A percentile compares a stretch with the other conserved stretches of the same genome.
phyloP scores from a whole-genome alignment of 2,797 vertebrate species.

The Parauchenoglanis punctatus region DNA sequence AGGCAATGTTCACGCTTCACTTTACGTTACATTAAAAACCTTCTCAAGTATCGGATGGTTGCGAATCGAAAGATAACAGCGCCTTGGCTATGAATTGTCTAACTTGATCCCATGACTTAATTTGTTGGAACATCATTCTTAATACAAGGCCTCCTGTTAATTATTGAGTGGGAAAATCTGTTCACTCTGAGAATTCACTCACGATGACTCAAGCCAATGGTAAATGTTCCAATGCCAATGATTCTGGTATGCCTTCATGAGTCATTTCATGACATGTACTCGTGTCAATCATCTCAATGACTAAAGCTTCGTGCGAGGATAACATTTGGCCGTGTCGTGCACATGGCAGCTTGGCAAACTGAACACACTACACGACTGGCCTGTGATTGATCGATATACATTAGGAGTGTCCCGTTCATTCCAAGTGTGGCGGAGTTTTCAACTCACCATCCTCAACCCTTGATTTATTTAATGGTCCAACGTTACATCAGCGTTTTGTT shows the following conservation, averaged over 20 bases:
- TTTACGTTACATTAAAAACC: background rate
- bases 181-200: background rate
- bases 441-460: background rate
- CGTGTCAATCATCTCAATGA: slow-evolving; percentile 2
- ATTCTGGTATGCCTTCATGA: background rate
- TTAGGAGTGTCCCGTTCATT: background rate
- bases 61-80: too few relatives aligned
- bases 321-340: background rate
- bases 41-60: background rate
- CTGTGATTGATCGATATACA: background rate
- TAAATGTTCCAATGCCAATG: background rate
- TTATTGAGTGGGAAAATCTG: background rate
- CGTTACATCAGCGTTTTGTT: background rate
- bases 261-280: background rate
- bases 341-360: slow-evolving; percentile 4
- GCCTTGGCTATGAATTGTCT: background rate
- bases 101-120: background rate
- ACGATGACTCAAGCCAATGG: background rate
- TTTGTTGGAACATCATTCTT: background rate
- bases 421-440: background rate
- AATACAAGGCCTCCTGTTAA: background rate
- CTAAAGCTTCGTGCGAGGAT: background rate
- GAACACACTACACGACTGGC: background rate
- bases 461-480: background rate
- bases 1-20: slow-evolving; percentile 12